Percentiles rank a stretch among this genome's conserved stretches.
Conservation (phyloP, 1,140 invertebrate genomes). For the Eubasilissa regina region DNA sequence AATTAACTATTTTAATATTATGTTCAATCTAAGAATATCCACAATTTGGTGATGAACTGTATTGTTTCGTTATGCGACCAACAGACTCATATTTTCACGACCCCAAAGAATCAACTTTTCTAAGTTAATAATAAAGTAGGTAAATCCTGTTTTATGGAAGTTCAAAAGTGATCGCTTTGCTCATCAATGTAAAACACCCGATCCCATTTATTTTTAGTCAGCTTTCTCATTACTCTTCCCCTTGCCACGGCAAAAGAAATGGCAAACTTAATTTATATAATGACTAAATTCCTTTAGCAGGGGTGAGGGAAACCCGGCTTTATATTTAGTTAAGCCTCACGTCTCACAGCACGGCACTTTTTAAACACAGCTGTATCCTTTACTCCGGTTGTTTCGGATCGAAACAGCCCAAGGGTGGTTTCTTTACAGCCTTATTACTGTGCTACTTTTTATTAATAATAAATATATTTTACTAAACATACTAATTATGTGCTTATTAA, state of each 20-base stretch:
- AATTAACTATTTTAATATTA: too few relatives aligned
- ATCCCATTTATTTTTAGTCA: conserved; percentile 31
- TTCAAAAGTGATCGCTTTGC: conserved; percentile 16
- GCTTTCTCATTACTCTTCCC: conserved; percentile 34
- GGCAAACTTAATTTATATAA: conserved; percentile 60
- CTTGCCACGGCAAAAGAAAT: conserved; percentile 37
- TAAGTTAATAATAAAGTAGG: neutral
- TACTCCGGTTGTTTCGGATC: too few relatives aligned
- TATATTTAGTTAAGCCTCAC: conserved; percentile 59
- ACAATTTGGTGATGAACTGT: too few relatives aligned
- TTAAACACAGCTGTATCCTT: conserved; percentile 39
- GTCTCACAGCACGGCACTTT: conserved; percentile 40
- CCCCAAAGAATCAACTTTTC: too few relatives aligned
- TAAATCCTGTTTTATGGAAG: neutral
- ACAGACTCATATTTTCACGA: too few relatives aligned
- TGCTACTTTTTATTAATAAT: too few relatives aligned
- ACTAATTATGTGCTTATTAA: too few relatives aligned
- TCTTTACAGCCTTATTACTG: too few relatives aligned
- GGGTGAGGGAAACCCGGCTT: conserved; percentile 51
- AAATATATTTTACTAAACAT: too few relatives aligned
- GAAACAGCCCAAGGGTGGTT: too few relatives aligned
- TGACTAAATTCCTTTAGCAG: conserved; percentile 60
- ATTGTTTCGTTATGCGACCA: neutral
- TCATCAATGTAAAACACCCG: conserved; percentile 26
- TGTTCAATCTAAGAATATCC: too few relatives aligned